A percentile compares a stretch with the other conserved stretches of the same genome.
Evolutionary conservation across 1,140 invertebrate species (phyloP).

Genomic region (Kradibia gibbosae): DNA sequence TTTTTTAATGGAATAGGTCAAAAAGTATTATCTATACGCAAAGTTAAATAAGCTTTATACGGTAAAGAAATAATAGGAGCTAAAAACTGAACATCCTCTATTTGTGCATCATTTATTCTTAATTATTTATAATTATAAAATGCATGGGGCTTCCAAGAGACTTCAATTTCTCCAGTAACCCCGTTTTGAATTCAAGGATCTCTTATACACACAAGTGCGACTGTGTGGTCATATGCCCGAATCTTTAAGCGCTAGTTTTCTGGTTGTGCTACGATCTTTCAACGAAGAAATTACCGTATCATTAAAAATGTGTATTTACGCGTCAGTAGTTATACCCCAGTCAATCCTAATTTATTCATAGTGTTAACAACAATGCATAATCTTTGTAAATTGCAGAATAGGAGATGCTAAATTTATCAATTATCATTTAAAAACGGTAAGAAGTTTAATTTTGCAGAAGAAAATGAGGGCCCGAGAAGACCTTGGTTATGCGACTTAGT

Average conservation of each 20-base stretch:
- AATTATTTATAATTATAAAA: too few species aligned
- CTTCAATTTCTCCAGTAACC: too few species aligned
- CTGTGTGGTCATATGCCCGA: neutral
- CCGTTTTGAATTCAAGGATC: neutral
- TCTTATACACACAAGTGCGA: neutral
- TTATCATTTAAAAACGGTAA: neutral
- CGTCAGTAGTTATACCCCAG: neutral
- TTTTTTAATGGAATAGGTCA: too few species aligned
- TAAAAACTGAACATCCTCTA: too few species aligned
- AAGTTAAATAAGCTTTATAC: too few species aligned
- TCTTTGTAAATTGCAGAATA: neutral
- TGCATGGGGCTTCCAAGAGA: too few species aligned
- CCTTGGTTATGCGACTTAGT: neutral
- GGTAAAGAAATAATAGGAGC: too few species aligned
- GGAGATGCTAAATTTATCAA: neutral
- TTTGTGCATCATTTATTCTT: too few species aligned
- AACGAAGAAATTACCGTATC: neutral
- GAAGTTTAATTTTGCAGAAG: neutral
- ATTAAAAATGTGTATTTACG: conserved; percentile 1
- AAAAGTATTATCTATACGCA: too few species aligned
- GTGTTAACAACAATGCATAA: neutral
- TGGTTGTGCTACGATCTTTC: neutral
- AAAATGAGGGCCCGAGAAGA: neutral
- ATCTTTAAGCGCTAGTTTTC: neutral
- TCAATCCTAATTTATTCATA: conserved; percentile 9